Evolutionary conservation across 2,797 vertebrate genomes (phyloP), one percentile per base, ranked within the genome.

Genomic region (Enteromius anoplus): DNA sequence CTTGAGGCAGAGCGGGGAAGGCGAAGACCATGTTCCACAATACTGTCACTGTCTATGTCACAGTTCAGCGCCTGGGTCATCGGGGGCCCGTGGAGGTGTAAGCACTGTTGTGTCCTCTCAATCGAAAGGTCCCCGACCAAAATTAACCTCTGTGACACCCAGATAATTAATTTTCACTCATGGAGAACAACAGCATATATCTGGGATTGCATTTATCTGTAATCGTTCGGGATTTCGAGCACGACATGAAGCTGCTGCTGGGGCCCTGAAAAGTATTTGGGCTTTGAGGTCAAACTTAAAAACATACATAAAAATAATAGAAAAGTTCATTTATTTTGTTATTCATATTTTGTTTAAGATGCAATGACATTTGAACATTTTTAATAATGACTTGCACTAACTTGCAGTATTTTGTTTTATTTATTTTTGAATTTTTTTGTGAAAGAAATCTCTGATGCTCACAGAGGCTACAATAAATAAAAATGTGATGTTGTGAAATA

Each of bases 81-180:
- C 84, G 89, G 89, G 84, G 92, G 92, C 91, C 94, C 92, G 94
- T 93, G 93, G 93, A 93, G 93, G 95, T 92, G 94, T 92, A 91
- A 92, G 89, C 90, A 92, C 91, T 95, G 93, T 93, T 92, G 91
- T 88, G 92, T 95, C 91, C 94, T 94, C 93, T 92, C 90, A 93
- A 97, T 97, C 95, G 95, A 97, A 97, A 97, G 95, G 95, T 95
- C 96, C 93, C 90, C 90, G 94, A 93, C 93, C 94, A 97, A 96
- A 98, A 98, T 98, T 97, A 97, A 97, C 96, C 95, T 94, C 91
- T 93, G 93, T 94, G 94, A 96, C 95, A 95, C 94, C 90, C 91
- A 94, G 95, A 96, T 97, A 96, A 98, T 98, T 97, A 95, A 96
- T 97, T 96, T 96, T 96, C 95, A 96, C 95, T 93, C 94, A 97